Conservation (phyloP, 2,797 vertebrate genomes). For the Channa striata region DNA sequence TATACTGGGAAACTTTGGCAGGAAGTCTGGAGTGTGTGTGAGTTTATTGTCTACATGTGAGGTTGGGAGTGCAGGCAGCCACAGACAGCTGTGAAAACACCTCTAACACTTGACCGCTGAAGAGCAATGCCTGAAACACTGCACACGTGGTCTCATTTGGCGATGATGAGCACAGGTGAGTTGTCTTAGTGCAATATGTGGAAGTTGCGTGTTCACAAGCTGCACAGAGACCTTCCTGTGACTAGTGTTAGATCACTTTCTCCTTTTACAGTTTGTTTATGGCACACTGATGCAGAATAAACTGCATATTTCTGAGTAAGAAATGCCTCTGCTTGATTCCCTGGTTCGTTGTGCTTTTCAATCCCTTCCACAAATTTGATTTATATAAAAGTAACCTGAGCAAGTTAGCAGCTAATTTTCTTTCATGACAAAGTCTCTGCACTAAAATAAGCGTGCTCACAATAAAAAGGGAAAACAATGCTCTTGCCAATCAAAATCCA, state of each 20-base stretch:
- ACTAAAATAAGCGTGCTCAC: slow-evolving; percentile 66
- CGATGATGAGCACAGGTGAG: slow-evolving; percentile 39
- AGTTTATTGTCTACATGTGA: slow-evolving; percentile 26
- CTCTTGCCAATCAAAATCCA: slow-evolving; percentile 72
- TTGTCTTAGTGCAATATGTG: background rate
- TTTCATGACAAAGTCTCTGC: slow-evolving; percentile 64
- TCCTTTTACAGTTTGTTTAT: background rate
- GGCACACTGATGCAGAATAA: slow-evolving; percentile 1
- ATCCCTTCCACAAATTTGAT: slow-evolving; percentile 55
- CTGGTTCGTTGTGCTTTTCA: slow-evolving; percentile 39
- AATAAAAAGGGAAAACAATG: slow-evolving; percentile 71
- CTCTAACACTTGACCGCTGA: slow-evolving; percentile 23
- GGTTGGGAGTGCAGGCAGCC: slow-evolving; percentile 48
- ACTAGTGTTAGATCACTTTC: background rate
- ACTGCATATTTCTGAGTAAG: slow-evolving; percentile 10
- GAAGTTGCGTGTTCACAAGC: background rate
- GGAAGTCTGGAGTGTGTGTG: slow-evolving; percentile 41
- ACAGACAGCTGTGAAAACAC: slow-evolving; percentile 76
- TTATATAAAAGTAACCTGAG: slow-evolving; percentile 63
- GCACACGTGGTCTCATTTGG: slow-evolving; percentile 49
- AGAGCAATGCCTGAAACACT: slow-evolving; percentile 35
- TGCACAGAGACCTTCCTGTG: background rate
- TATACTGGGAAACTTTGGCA: slow-evolving; percentile 54
- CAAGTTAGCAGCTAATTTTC: slow-evolving; percentile 63
- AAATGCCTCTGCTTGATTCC: background rate